A percentile compares a stretch with the other conserved stretches of the same genome.
phyloP scores from a whole-genome alignment of 1,140 invertebrate species.

The Apis dorsata region DNA sequence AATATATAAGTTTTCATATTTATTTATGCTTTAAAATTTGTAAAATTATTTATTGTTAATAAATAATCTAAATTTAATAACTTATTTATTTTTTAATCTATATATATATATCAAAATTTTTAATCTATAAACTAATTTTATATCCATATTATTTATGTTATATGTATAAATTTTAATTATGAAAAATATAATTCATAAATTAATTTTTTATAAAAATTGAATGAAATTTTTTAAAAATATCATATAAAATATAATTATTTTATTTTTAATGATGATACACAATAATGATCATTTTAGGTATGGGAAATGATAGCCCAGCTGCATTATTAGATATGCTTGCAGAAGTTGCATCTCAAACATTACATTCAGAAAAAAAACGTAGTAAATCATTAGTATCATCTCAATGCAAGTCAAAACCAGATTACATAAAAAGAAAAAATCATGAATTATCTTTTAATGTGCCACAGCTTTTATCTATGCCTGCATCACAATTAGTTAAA shows the following conservation, averaged over 20 bases:
- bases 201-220: not conserved
- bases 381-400: slow-evolving; percentile 62
- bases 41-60: not conserved
- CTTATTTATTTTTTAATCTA: not conserved
- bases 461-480: slow-evolving; percentile 79
- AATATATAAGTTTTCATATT: not conserved
- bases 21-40: not conserved
- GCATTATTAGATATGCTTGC: slow-evolving; percentile 80
- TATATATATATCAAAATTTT: not conserved
- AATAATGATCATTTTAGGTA: slow-evolving; percentile 63
- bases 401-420: slow-evolving; percentile 62
- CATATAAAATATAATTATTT: not conserved
- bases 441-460: slow-evolving; percentile 76
- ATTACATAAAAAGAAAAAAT: slow-evolving; percentile 65
- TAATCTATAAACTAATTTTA: not conserved
- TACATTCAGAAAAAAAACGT: slow-evolving; percentile 77
- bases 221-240: not conserved
- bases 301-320: slow-evolving; percentile 74
- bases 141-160: no score
- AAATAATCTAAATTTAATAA: not conserved
- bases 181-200: not conserved
- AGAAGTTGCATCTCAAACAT: slow-evolving; percentile 80
- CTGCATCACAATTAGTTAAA: slow-evolving; percentile 81
- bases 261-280: not conserved
- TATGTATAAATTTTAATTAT: not conserved